Evolutionary conservation across 1,140 invertebrate species (phyloP).

Genomic region (Bradynema listronoti): DNA sequence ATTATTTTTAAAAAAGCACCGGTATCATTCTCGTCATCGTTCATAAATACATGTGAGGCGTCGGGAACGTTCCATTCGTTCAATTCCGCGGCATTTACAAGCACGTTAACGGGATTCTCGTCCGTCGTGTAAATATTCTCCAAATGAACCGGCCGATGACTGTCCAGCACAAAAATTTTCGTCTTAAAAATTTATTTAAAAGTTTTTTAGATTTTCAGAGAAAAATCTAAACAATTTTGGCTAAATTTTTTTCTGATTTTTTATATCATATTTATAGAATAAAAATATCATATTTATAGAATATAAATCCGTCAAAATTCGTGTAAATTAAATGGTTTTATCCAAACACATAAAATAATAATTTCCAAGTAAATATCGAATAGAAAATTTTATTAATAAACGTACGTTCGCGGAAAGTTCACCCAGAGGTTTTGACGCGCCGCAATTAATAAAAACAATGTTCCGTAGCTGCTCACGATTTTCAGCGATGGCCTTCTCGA

Average conservation of each 20-base stretch:
- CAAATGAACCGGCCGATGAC: slow-evolving; percentile 19
- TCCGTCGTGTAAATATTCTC: slow-evolving; percentile 28
- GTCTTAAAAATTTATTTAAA: slow-evolving; percentile 8
- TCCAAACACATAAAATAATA: too few relatives aligned
- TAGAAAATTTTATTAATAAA: too few relatives aligned
- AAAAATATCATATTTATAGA: not conserved
- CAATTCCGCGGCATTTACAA: slow-evolving; percentile 5
- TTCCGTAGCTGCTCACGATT: slow-evolving; percentile 15
- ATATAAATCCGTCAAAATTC: slow-evolving; percentile 12
- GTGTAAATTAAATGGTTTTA: too few relatives aligned
- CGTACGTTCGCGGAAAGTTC: slow-evolving; percentile 11
- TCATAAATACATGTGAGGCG: slow-evolving; percentile 9
- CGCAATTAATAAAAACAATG: slow-evolving; percentile 21
- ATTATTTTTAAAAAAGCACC: too few relatives aligned
- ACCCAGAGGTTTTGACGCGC: slow-evolving; percentile 8
- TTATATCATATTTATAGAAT: too few relatives aligned
- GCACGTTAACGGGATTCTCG: slow-evolving; percentile 8
- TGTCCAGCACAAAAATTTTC: slow-evolving; percentile 17
- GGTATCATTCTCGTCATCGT: slow-evolving; percentile 13
- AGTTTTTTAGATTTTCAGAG: not conserved
- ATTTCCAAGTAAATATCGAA: too few relatives aligned
- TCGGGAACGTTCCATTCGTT: slow-evolving; percentile 16
- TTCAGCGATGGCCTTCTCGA: slow-evolving; percentile 11
- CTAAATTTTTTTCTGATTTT: too few relatives aligned
- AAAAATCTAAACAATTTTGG: too few relatives aligned